phyloP scores from a whole-genome alignment of 2,113 vertebrate genomes.

The Agapornis roseicollis region DNA sequence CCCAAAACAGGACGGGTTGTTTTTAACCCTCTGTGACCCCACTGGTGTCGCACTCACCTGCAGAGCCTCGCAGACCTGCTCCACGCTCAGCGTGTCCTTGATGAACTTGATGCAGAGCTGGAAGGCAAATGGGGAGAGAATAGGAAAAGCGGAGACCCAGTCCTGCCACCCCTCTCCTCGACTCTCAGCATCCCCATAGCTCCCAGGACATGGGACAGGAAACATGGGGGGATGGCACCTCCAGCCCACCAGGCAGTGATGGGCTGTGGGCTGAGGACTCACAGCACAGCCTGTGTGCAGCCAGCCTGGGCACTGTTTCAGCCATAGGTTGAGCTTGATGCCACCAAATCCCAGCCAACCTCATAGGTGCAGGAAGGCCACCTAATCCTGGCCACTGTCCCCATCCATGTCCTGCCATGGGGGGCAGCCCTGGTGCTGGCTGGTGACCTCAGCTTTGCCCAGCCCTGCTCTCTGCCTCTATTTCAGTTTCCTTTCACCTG shows the following conservation, averaged over 20 bases:
- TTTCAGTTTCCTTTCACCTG: background rate
- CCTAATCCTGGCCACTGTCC: background rate
- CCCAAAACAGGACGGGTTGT: background rate
- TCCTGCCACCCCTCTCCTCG: fast-evolving
- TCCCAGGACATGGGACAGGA: background rate
- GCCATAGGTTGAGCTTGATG: background rate
- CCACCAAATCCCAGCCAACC: background rate
- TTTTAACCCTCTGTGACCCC: background rate
- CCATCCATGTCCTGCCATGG: background rate
- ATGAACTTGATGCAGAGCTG: constrained; percentile 79
- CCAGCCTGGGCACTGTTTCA: background rate
- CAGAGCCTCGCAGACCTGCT: constrained; percentile 79
- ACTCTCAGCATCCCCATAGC: background rate
- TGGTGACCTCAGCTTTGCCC: background rate
- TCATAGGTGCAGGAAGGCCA: background rate
- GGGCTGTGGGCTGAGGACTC: background rate
- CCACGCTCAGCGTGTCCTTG: constrained; percentile 71
- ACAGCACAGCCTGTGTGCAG: background rate
- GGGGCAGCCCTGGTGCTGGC: background rate
- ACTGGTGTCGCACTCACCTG: constrained; percentile 67
- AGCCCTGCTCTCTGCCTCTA: background rate
- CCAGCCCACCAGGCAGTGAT: background rate
- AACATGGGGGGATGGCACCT: background rate
- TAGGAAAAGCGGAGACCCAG: fast-evolving
- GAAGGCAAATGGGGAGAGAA: background rate